Conservation (phyloP, 2,888 invertebrate genomes). For the Tanytarsus gracilentus region DNA sequence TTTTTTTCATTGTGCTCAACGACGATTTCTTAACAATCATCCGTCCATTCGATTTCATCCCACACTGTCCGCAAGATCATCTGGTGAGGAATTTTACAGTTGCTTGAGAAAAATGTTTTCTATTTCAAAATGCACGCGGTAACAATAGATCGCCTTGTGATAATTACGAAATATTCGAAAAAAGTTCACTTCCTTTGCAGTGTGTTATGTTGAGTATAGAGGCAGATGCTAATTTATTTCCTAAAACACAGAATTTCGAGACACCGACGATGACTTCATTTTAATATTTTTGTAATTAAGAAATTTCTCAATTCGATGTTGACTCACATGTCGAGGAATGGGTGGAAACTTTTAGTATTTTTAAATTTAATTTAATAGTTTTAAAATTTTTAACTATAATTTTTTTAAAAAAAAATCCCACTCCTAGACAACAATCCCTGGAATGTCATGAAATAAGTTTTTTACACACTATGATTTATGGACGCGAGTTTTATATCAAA, state of each 20-base stretch:
- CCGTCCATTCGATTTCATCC: background rate
- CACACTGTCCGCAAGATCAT: background rate
- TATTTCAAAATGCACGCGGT: background rate
- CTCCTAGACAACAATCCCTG: no score
- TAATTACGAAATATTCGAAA: background rate
- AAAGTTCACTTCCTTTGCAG: no score
- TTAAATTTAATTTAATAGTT: no score
- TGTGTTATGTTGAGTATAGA: no score
- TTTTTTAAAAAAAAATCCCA: no score
- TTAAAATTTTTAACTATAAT: no score
- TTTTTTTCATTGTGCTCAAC: background rate
- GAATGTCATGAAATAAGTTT: no score
- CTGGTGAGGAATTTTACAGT: slow-evolving; percentile 27
- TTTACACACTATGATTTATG: background rate
- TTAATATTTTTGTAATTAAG: slow-evolving; percentile 8
- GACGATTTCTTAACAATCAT: background rate
- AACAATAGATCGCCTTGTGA: slow-evolving; percentile 1
- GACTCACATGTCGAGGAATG: background rate
- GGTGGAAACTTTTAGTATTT: no score
- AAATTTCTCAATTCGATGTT: no score
- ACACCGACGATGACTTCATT: no score
- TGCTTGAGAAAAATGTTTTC: slow-evolving; percentile 1
- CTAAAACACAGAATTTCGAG: background rate
- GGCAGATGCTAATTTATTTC: background rate
- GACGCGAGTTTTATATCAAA: slow-evolving; percentile 1